Base-by-base conservation (phyloP, 1,140 invertebrate species). In the Ruditapes philippinarum region DNA sequence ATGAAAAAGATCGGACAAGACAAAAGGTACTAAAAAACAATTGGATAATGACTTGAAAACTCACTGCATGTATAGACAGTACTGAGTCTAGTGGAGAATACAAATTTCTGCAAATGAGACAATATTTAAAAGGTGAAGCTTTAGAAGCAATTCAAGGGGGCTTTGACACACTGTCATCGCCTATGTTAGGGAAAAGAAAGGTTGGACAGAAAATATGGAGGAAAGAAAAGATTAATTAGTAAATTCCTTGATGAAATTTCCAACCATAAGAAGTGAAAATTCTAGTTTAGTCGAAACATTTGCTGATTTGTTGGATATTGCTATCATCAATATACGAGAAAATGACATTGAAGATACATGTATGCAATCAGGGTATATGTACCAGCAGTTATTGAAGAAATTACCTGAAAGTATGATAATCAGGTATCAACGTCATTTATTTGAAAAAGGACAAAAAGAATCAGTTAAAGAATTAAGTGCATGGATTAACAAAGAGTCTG, bases 261-360 rank as follows among this genome's bases (percentile, higher is more conserved):
- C 31, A 11, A n/a, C 51, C 1, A 31, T 81, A 17, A 81, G 31
- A n/a, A n/a, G 40, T 62, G 78, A 81, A 81, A 62, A 80, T 51
- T 5, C 51, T 19, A 80, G 36, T 36, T 38, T n/a, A 11, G 62
- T 81, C 36, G 78, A 81, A 62, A 36, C 33, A 19, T 81, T 36
- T 36, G 78, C 78, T 38, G 78, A 81, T 81, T 36, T 38, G 54
- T 42, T 81, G 40, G 78, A 81, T 28, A 81, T 81, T 22, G 54
- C 78, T 19, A 7, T 81, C 3, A 62, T 81, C 2, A 62, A 60
- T 22, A 31, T 79, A 31, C 25, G 57, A 79, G 76, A 79, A 5
- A 45, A 42, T n/a, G 42, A 12, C 19, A 25, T 12, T 4, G 28
- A 42, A 17, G 78, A 62, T 25, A 14, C 5, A 7, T n/a, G n/a